Evolutionary conservation across 2,888 invertebrate species (phyloP), one percentile per base, ranked within the genome.

Genomic region (Tenthredo amoena): DNA sequence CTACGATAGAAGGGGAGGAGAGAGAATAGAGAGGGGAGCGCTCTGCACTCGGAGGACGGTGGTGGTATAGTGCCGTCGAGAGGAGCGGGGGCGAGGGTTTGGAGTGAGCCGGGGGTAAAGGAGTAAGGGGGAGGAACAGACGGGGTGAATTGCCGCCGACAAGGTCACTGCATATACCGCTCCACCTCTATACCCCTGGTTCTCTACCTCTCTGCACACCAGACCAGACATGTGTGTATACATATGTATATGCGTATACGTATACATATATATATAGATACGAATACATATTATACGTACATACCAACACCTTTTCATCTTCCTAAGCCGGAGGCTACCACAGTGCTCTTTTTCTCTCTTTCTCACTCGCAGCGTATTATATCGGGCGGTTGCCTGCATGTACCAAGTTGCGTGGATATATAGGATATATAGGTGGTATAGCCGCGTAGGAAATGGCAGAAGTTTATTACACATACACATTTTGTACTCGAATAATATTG

Each of bases 91-190:
- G 87, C 81, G 86, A 72, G 71, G 68, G 81, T 37, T 55, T 62
- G 50, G 86, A 83, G 34, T 40, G 88, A 79, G 77, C 84, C 26
- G 81, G 81, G 76, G 74, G 72, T 77, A 68, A 68, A 68, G 50
- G 40, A 85, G 86, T 47, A 79, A 77, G 85, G 84, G 85, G 88
- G 87, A 77, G 87, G 90, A 90, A 90, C 91, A 91, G 91, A 92
- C 92, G 92, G 93, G 92, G 92, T 92, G 93, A 92, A 93, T 92
- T 91, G 91, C 92, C 92, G 92, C 89, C 92, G 92, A 92, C 92
- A 92, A 92, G 92, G 92, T 92, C 92, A 92, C 91, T 91, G 91
- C 92, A 91, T 92, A 91, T 91, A 91, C 91, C 89, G 89, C 31
- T 62, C 90, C 91, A 90, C 90, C 88, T 84, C 84, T 82, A 84